These are phyloP conservation scores for Eurytoma adleriae DNA, from an alignment of 2,888 invertebrate genomes.

Conservation along the genomic window DNA sequence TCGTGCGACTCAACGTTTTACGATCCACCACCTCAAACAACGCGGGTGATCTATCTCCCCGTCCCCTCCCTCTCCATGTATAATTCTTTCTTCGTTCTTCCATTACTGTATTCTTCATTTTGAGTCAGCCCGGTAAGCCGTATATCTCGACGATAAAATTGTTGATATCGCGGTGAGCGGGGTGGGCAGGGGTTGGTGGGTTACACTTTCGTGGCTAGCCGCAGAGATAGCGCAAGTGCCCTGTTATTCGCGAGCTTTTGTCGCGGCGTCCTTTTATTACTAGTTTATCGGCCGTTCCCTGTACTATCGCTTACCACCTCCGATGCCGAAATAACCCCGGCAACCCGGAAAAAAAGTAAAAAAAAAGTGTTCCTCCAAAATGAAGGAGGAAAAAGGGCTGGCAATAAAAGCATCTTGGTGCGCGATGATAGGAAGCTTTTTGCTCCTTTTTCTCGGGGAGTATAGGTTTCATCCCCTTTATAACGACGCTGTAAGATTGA, in stretches of 20 bases:
- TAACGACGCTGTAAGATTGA: too few relatives aligned
- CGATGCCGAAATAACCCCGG: neutral
- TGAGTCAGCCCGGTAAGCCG: neutral
- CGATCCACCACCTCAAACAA: conserved; percentile 13
- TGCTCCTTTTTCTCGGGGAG: too few relatives aligned
- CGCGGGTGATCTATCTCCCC: conserved; percentile 7
- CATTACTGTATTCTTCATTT: neutral
- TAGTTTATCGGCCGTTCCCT: conserved; percentile 35
- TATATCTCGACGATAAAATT: conserved; percentile 45
- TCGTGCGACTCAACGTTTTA: conserved; percentile 1
- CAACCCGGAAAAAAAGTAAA: neutral
- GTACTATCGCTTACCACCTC: conserved; percentile 17
- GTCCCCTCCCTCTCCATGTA: neutral
- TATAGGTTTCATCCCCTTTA: too few relatives aligned
- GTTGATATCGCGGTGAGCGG: conserved; percentile 14
- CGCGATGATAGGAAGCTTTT: neutral
- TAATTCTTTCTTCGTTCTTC: conserved; percentile 5
- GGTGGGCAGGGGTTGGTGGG: neutral
- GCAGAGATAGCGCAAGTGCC: conserved; percentile 11
- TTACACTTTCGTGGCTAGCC: conserved; percentile 14
- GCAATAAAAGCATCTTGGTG: conserved; percentile 4
- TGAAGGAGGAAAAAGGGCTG: neutral
- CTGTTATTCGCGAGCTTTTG: conserved; percentile 44
- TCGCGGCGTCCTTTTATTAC: conserved; percentile 39
- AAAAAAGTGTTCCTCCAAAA: neutral